phyloP scores from a whole-genome alignment of 1,140 invertebrate species.

The Drosophila biarmipes region DNA sequence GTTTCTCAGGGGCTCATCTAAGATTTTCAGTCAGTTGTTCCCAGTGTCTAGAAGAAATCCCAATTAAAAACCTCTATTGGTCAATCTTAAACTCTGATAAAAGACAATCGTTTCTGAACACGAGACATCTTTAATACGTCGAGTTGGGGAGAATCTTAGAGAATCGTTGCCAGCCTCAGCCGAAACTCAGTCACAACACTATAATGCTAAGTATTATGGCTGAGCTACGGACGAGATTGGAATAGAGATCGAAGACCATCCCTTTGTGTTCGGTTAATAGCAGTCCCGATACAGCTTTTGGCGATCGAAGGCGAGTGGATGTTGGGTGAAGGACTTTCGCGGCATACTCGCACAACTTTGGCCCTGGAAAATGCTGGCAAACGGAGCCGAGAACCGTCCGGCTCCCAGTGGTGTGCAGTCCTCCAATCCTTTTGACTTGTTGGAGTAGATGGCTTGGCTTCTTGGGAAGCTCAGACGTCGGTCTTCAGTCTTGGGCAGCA shows the following conservation, averaged over 20 bases:
- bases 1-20: not conserved
- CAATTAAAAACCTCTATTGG: too few relatives aligned
- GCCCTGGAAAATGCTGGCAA: slow-evolving; percentile 16
- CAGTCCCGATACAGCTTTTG: slow-evolving; percentile 15
- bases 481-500: not conserved
- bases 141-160: not conserved
- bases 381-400: slow-evolving; percentile 4
- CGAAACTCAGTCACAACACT: slow-evolving; percentile 7
- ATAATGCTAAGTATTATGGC: not conserved
- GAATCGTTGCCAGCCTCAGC: not conserved
- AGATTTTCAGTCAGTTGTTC: not conserved
- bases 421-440: not conserved
- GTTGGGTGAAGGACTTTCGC: slow-evolving; percentile 1
- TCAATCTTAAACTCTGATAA: too few relatives aligned
- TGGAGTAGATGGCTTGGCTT: not conserved
- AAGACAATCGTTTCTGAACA: slow-evolving; percentile 5
- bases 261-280: slow-evolving; percentile 8
- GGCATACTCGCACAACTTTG: not conserved
- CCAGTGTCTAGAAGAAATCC: not conserved
- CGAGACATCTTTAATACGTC: slow-evolving; percentile 21
- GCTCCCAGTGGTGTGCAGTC: slow-evolving; percentile 11
- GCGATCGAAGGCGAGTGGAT: not conserved
- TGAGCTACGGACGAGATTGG: not conserved
- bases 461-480: not conserved
- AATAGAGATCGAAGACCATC: not conserved